phyloP scores from a whole-genome alignment of 2,113 vertebrate species.

The Ammospiza caudacuta region DNA sequence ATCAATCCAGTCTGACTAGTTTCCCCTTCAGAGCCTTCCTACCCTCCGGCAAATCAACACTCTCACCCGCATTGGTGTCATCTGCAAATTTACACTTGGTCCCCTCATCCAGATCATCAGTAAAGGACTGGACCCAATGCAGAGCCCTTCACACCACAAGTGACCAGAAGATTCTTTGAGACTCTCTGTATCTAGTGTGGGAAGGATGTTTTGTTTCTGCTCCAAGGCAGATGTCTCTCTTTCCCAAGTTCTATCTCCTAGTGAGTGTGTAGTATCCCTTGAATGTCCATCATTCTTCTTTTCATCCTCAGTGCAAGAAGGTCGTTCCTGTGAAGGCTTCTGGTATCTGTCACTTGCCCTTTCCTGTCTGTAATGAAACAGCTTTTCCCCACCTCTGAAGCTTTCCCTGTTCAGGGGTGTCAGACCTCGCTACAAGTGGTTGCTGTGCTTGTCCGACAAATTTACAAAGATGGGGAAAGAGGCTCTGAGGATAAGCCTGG shows the following conservation, averaged over 20 bases:
- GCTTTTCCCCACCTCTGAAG: neutral
- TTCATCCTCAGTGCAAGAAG: neutral
- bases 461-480: neutral
- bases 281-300: neutral
- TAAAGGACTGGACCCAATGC: neutral
- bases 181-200: neutral
- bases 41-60: neutral
- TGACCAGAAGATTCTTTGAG: neutral
- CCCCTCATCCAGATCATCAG: neutral
- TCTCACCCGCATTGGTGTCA: fast-evolving
- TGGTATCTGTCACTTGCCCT: neutral
- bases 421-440: neutral
- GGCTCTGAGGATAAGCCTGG: neutral
- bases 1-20: neutral
- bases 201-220: neutral
- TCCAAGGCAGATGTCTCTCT: neutral
- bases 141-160: neutral
- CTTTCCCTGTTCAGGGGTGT: neutral
- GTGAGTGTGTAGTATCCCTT: neutral
- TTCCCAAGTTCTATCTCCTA: neutral
- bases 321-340: neutral
- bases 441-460: neutral
- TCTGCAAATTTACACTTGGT: neutral
- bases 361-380: neutral
- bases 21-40: neutral